Conservation (phyloP, 2,797 vertebrate genomes). For the Sebastes cheni region DNA sequence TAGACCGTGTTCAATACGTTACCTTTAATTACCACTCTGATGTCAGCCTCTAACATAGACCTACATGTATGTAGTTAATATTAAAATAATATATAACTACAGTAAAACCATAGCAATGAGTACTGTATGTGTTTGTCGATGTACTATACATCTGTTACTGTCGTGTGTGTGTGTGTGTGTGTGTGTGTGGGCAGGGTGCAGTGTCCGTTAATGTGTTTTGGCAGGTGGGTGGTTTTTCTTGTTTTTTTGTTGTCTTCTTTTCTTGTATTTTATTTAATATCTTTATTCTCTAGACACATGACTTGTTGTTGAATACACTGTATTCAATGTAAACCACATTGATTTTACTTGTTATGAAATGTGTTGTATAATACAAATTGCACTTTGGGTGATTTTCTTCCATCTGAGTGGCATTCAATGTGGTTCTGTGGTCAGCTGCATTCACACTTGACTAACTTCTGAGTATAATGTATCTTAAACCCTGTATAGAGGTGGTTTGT, state of each 20-base stretch:
- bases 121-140: neutral
- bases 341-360: neutral
- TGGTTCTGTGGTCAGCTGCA: neutral
- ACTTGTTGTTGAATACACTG: neutral
- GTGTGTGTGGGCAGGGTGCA: neutral
- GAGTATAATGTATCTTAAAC: neutral
- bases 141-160: neutral
- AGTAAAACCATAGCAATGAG: neutral
- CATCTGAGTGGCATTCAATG: neutral
- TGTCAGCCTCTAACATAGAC: neutral
- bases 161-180: neutral
- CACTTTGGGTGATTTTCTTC: neutral
- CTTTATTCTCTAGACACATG: neutral
- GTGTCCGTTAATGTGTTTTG: neutral
- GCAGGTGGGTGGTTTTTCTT: neutral
- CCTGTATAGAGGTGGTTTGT: neutral
- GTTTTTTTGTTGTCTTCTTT: neutral
- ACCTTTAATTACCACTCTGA: neutral
- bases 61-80: no score
- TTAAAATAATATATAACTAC: neutral
- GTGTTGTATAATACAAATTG: neutral
- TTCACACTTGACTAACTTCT: conserved; percentile 19
- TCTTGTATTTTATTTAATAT: neutral
- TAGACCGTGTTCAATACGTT: neutral
- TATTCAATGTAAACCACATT: neutral